Conservation (phyloP, 2,888 invertebrate genomes). For the Biston stratarius region DNA sequence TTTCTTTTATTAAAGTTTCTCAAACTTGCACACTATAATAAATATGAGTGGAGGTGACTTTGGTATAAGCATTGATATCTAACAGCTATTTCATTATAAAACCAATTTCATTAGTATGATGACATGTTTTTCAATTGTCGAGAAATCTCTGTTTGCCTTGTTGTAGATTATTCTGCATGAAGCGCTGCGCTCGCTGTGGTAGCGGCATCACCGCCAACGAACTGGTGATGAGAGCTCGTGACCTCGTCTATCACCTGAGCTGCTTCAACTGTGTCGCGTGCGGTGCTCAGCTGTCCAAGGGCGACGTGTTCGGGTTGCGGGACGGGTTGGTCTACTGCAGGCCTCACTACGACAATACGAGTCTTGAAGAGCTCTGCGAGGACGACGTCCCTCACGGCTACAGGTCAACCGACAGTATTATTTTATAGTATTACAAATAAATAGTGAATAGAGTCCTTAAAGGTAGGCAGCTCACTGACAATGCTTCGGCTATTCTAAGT, state of each 20-base stretch:
- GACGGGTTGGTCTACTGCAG: conserved; percentile 92
- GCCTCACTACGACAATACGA: conserved; percentile 85
- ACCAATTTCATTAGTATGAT: no score
- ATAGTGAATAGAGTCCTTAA: no score
- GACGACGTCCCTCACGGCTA: conserved; percentile 84
- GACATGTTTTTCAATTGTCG: no score
- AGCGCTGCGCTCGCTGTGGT: conserved; percentile 94
- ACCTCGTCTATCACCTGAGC: conserved; percentile 94
- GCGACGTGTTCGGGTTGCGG: conserved; percentile 96
- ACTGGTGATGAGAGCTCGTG: conserved; percentile 95
- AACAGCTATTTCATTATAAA: no score
- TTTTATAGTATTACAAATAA: no score
- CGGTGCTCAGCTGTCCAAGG: conserved; percentile 92
- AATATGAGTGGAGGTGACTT: no score
- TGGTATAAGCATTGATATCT: no score
- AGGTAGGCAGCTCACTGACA: no score
- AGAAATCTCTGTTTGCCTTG: conserved; percentile 46
- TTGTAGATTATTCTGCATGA: conserved; percentile 94
- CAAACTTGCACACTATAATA: no score
- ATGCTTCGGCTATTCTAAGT: no score
- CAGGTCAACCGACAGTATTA: conserved; percentile 47
- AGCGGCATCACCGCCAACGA: conserved; percentile 94
- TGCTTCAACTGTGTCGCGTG: conserved; percentile 97
- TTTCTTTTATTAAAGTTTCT: no score
- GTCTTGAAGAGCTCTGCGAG: conserved; percentile 88